Evolutionary conservation across 2,113 vertebrate species (phyloP).

Genomic region (Gymnarchus niloticus): DNA sequence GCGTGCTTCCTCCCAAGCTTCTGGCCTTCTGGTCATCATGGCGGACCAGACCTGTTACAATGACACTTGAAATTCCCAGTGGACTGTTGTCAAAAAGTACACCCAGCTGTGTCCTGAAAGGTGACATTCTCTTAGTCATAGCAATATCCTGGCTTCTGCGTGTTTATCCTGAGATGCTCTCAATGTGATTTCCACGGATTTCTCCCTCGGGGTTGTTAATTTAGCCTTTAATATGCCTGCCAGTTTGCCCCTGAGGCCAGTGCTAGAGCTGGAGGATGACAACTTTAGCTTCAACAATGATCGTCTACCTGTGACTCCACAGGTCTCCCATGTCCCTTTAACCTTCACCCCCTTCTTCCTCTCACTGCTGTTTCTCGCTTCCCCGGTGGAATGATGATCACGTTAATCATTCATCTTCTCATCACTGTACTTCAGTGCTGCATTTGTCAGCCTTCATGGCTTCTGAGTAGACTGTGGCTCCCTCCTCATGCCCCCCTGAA

Average conservation of each 20-base stretch:
- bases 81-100: neutral
- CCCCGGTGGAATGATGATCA: slow-evolving; percentile 3
- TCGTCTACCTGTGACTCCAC: neutral
- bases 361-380: neutral
- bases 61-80: neutral
- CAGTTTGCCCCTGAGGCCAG: neutral
- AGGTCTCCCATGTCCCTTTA: neutral
- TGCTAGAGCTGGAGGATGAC: neutral
- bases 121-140: neutral
- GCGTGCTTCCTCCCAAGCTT: neutral
- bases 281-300: neutral
- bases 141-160: neutral
- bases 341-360: neutral
- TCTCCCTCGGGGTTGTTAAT: neutral
- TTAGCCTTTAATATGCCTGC: neutral
- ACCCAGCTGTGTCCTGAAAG: neutral
- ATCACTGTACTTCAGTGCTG: slow-evolving; percentile 15
- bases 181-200: neutral
- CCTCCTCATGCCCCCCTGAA: neutral
- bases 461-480: neutral
- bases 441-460: slow-evolving; percentile 17
- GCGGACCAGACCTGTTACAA: neutral
- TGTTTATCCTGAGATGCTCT: neutral
- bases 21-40: neutral
- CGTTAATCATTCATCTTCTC: neutral